Base-by-base conservation (phyloP, 2,797 vertebrate genomes). In the Tokudaia tokunoshimensis region DNA sequence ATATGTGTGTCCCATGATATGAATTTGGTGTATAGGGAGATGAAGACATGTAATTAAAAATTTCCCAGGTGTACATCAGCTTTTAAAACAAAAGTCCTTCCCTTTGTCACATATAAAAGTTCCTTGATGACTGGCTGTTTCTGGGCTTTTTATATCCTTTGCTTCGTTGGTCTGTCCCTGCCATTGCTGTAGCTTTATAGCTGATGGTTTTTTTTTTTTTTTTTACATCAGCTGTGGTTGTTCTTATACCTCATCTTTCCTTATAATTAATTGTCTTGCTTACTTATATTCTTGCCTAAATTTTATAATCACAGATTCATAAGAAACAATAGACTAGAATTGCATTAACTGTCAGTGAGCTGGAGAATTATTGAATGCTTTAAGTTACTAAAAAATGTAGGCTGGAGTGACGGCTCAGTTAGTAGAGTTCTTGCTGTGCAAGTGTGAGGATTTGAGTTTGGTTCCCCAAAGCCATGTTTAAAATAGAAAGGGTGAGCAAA, bases 271-370 rank as follows among this genome's bases (percentile, higher is more conserved):
- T 67, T 78, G 37, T 78, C 65, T 92, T 93, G 37, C 37, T 50
- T 95, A 34, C 70, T 95, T 90, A 61, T 61, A 76, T 22, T 87
- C 59, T 81, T 57, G 26, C 26, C 67, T 93, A 80, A 52, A 57
- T 89, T 95, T 95, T 61, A 80, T 81, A 95, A 65, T 83, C 55
- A 94, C 20, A 81, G 78, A 94, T 78, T 74, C 3, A 20, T 63
- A 61, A 85, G 57, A 86, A 83, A 44, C 37, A 61, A 84, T 91
- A 31, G 29, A 91, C 76, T 17, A 63, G 31, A 95, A 91, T 41
- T 47, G 14, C 12, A 34, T 67, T 88, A 75, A 78, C 55, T 52
- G 1, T 65, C 55, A 15, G 82, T 87, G 47, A 87, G 24, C 89
- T 94, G 76, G 59, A 31, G 41, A 15, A 83, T 15, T 81, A 55